These are phyloP conservation scores for Stenurella melanura DNA, from an alignment of 2,888 invertebrate genomes.

Conservation along the genomic window DNA sequence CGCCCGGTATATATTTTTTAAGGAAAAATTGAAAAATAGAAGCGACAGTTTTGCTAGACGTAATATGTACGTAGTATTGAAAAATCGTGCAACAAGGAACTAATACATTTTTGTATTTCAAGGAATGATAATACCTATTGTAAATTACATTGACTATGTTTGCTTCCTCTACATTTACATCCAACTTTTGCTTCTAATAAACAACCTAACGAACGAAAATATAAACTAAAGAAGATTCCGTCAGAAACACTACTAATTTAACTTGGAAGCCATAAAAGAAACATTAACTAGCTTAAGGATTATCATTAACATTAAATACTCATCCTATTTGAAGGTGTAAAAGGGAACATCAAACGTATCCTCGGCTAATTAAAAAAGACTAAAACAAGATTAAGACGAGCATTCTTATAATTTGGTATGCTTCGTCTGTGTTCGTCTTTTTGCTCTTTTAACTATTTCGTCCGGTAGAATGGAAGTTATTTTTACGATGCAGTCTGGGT, in stretches of 20 bases:
- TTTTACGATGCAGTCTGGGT: conserved; percentile 53
- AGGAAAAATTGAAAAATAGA: too few relatives aligned
- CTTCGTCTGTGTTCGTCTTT: conserved; percentile 41
- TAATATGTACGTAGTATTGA: too few relatives aligned
- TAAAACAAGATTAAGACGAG: conserved; percentile 48
- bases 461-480: conserved; percentile 53
- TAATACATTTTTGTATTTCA: too few relatives aligned
- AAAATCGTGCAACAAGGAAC: too few relatives aligned
- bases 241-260: conserved; percentile 4
- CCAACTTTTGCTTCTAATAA: too few relatives aligned
- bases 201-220: too few relatives aligned
- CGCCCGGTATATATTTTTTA: too few relatives aligned
- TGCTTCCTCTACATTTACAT: too few relatives aligned
- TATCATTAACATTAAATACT: conserved; percentile 22
- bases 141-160: too few relatives aligned
- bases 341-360: conserved; percentile 46
- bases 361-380: conserved; percentile 49
- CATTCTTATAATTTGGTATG: conserved; percentile 53
- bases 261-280: conserved; percentile 4
- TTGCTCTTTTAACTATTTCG: conserved; percentile 40
- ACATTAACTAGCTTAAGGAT: conserved; percentile 8
- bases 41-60: too few relatives aligned
- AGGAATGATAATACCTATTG: too few relatives aligned
- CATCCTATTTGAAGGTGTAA: conserved; percentile 36
- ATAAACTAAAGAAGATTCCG: neutral